Conservation (phyloP, 2,888 invertebrate genomes). For the Hydriomena furcata region DNA sequence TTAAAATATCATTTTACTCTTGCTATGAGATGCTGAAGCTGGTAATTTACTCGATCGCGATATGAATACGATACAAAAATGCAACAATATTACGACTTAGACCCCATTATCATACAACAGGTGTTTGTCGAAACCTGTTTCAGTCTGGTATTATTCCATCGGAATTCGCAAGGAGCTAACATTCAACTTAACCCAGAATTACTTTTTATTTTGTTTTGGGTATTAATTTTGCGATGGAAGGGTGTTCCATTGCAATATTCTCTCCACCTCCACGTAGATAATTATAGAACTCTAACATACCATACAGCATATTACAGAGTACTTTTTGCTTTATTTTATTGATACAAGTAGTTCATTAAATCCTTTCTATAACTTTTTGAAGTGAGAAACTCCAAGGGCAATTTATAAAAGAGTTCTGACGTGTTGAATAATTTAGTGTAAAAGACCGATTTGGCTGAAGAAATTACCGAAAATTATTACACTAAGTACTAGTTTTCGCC, state of each 20-base stretch:
- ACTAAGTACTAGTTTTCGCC: too few species aligned
- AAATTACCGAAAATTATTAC: too few species aligned
- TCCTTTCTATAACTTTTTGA: too few species aligned
- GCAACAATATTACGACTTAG: conserved; percentile 33
- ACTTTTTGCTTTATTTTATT: too few species aligned
- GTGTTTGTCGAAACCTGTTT: conserved; percentile 37
- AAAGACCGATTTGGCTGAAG: too few species aligned
- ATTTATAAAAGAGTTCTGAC: too few species aligned
- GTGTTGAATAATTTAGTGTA: too few species aligned
- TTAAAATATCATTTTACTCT: conserved; percentile 2
- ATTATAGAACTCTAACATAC: not conserved
- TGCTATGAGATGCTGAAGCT: conserved; percentile 2
- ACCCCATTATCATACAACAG: conserved; percentile 32
- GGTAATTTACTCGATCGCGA: conserved; percentile 23
- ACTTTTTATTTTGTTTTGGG: conserved; percentile 19
- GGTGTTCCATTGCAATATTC: conserved; percentile 11
- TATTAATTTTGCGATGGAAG: conserved; percentile 25
- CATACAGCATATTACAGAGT: too few species aligned
- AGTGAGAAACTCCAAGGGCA: too few species aligned
- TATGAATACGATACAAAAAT: conserved; percentile 24
- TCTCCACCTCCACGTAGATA: not conserved
- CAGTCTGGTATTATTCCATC: conserved; percentile 31
- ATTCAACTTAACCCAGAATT: conserved; percentile 30
- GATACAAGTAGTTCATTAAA: too few species aligned
- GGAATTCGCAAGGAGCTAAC: conserved; percentile 30